phyloP scores from a whole-genome alignment of 37 sponge, comb jelly and placozoan species.

The Oopsacas minuta region DNA sequence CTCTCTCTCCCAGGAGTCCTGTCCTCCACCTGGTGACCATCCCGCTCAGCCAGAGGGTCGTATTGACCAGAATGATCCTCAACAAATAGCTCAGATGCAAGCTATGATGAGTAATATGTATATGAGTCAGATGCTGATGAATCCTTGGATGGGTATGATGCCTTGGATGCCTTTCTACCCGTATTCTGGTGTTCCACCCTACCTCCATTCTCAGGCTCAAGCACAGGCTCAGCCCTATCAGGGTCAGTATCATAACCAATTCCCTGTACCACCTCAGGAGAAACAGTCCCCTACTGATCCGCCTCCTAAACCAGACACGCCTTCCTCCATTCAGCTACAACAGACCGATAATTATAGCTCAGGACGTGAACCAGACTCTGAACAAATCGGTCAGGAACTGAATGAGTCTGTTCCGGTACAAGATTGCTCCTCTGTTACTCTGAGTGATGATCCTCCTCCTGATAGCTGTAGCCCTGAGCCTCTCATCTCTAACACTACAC shows the following conservation, averaged over 20 bases:
- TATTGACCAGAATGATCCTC: not conserved
- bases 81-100: not conserved
- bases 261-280: not conserved
- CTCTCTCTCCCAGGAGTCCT: too few species aligned
- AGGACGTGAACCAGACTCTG: not conserved
- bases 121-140: not conserved
- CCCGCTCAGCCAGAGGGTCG: not conserved
- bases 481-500: not conserved
- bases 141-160: conserved; percentile 15
- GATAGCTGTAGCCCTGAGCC: not conserved
- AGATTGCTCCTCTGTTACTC: not conserved
- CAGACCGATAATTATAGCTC: not conserved
- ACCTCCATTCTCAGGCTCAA: not conserved
- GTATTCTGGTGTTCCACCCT: not conserved
- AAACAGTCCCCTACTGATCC: not conserved
- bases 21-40: not conserved
- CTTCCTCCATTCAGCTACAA: not conserved
- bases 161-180: conserved; percentile 15
- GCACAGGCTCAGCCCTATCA: not conserved
- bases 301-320: not conserved
- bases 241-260: not conserved
- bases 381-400: too few species aligned
- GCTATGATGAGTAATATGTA: not conserved
- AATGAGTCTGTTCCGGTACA: too few species aligned
- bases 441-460: not conserved